Percentiles rank a stretch among this genome's conserved stretches.
These are phyloP conservation scores for Huso huso DNA, from an alignment of 2,797 vertebrate species.

Conservation along the genomic window DNA sequence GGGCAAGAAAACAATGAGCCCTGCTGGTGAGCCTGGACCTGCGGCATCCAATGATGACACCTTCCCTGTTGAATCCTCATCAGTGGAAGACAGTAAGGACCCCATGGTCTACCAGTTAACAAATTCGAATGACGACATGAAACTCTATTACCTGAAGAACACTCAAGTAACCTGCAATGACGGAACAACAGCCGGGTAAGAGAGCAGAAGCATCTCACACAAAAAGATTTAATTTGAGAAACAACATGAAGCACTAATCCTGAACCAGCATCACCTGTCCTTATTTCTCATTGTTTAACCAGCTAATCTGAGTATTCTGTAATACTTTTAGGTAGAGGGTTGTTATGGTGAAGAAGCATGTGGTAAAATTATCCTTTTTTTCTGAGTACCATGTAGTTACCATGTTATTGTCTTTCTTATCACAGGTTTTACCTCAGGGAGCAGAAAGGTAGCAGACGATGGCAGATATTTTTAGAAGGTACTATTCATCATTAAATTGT, in stretches of 20 bases:
- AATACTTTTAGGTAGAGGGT: no score
- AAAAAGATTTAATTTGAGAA: not conserved
- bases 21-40: constrained; percentile 32
- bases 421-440: constrained; percentile 64
- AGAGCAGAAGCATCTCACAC: constrained; percentile 2
- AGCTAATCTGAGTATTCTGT: no score
- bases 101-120: constrained; percentile 6
- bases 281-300: no score
- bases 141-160: constrained; percentile 62
- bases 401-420: not conserved
- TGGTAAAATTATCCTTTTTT: no score
- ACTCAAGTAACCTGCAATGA: constrained; percentile 57
- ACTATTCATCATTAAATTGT: constrained; percentile 16
- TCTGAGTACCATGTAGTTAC: no score
- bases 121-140: constrained; percentile 56
- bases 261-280: no score
- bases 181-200: constrained; percentile 61
- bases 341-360: no score
- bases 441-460: constrained; percentile 64
- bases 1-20: constrained; percentile 41
- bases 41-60: constrained; percentile 26
- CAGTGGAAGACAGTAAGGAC: constrained; percentile 31
- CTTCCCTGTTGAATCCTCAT: constrained; percentile 24
- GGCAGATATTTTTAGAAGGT: constrained; percentile 71
- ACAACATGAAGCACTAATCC: no score